Conservation (phyloP, 2,113 vertebrate species). For the Thunnus thynnus region DNA sequence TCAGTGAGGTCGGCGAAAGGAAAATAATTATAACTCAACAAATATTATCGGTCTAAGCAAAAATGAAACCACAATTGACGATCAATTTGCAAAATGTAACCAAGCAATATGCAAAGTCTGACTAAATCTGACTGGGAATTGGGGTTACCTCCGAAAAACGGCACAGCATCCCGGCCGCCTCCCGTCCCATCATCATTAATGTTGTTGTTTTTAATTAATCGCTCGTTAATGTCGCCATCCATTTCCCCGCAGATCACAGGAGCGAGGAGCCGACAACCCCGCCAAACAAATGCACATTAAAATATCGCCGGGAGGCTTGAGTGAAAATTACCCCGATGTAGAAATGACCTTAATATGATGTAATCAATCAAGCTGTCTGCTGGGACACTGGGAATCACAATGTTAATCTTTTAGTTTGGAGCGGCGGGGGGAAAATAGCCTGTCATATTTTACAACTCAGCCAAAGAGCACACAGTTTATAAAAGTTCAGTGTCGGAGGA, state of each 20-base stretch:
- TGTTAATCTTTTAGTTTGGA: conserved; percentile 82
- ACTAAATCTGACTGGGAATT: conserved; percentile 8
- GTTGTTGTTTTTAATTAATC: conserved; percentile 81
- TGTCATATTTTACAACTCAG: conserved; percentile 67
- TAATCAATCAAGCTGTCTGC: conserved; percentile 87
- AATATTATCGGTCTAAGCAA: neutral
- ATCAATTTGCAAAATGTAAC: conserved; percentile 35
- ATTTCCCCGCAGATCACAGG: conserved; percentile 76
- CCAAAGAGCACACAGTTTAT: conserved; percentile 20
- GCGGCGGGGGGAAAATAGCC: conserved; percentile 43
- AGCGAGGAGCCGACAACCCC: conserved; percentile 67
- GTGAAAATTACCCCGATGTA: conserved; percentile 83
- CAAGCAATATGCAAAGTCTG: neutral
- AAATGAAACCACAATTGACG: neutral
- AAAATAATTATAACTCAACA: conserved; percentile 3
- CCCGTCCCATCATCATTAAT: conserved; percentile 52
- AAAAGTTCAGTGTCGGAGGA: conserved; percentile 3
- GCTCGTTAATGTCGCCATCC: conserved; percentile 81
- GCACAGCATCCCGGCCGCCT: conserved; percentile 5
- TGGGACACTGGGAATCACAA: conserved; percentile 82
- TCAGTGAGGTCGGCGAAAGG: neutral
- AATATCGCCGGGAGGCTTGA: conserved; percentile 77
- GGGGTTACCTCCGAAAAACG: neutral
- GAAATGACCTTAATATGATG: conserved; percentile 85
- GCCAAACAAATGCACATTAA: conserved; percentile 83